Percentiles rank a stretch among this genome's conserved stretches.
These are phyloP conservation scores for Rhagoletis pomonella DNA, from an alignment of 1,140 invertebrate species.

Conservation along the genomic window DNA sequence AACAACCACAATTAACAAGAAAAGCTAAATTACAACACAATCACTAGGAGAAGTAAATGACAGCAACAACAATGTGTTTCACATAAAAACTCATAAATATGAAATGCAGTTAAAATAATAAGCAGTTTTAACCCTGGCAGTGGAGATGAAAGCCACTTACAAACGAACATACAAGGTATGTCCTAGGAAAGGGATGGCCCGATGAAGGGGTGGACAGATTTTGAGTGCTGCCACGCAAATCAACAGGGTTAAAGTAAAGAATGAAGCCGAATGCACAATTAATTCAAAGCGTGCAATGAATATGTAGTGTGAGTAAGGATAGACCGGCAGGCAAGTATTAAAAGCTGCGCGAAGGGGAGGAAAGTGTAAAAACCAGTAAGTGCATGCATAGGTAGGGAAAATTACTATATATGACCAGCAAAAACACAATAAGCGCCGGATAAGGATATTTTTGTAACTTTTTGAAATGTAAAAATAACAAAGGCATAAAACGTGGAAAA, in stretches of 20 bases:
- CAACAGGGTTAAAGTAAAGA: constrained; percentile 23
- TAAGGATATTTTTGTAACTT: constrained; percentile 49
- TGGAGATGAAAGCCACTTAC: neutral
- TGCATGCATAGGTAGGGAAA: neutral
- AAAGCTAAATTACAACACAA: neutral
- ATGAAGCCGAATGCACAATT: neutral
- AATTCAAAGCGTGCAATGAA: constrained; percentile 45
- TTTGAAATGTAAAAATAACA: constrained; percentile 41
- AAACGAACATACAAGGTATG: neutral
- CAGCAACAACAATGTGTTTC: neutral
- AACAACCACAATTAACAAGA: neutral
- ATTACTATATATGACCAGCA: constrained; percentile 6
- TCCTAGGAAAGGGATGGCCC: neutral
- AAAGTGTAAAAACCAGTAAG: neutral
- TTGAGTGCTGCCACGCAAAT: neutral
- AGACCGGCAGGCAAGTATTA: neutral
- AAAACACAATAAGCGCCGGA: neutral
- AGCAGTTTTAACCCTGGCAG: constrained; percentile 19
- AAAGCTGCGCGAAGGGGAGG: neutral
- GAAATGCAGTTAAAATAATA: constrained; percentile 53
- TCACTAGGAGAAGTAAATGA: neutral
- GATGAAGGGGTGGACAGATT: neutral
- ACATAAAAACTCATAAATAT: constrained; percentile 37
- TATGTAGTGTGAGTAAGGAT: neutral
- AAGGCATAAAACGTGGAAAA: neutral